phyloP scores from a whole-genome alignment of 2,113 vertebrate species.

The Alligator mississippiensis region DNA sequence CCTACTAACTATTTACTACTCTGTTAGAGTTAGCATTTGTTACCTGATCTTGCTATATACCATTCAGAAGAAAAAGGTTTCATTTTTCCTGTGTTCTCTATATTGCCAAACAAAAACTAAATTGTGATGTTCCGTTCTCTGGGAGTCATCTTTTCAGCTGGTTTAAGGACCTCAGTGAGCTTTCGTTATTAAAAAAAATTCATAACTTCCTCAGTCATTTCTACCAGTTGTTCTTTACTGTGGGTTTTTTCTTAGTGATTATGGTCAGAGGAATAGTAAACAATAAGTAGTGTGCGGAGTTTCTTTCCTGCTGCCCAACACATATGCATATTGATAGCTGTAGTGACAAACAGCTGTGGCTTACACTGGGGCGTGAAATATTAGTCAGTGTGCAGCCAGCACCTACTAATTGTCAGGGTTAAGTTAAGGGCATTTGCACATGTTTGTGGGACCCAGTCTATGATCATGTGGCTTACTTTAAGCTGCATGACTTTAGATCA shows the following conservation, averaged over 20 bases:
- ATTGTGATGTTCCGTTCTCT: neutral
- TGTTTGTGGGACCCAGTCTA: too few relatives aligned
- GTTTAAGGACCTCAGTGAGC: neutral
- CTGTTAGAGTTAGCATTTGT: neutral
- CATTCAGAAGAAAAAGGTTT: neutral
- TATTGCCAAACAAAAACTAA: neutral
- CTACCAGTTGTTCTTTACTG: neutral
- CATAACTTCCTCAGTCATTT: neutral
- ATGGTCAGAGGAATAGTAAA: neutral
- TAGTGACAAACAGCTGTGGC: neutral
- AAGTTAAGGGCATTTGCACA: neutral
- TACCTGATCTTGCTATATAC: neutral
- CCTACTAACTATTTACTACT: neutral
- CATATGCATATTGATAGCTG: neutral
- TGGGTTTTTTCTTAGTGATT: neutral
- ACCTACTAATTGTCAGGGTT: neutral
- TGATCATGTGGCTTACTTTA: too few relatives aligned
- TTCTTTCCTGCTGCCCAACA: neutral
- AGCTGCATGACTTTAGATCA: too few relatives aligned
- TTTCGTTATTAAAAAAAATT: neutral
- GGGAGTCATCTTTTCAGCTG: neutral
- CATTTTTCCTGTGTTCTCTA: neutral
- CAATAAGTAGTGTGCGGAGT: neutral
- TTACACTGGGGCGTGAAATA: neutral
- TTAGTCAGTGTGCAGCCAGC: neutral